Evolutionary conservation across 2,888 invertebrate genomes (phyloP).

Genomic region (Gymnocheta viridis): DNA sequence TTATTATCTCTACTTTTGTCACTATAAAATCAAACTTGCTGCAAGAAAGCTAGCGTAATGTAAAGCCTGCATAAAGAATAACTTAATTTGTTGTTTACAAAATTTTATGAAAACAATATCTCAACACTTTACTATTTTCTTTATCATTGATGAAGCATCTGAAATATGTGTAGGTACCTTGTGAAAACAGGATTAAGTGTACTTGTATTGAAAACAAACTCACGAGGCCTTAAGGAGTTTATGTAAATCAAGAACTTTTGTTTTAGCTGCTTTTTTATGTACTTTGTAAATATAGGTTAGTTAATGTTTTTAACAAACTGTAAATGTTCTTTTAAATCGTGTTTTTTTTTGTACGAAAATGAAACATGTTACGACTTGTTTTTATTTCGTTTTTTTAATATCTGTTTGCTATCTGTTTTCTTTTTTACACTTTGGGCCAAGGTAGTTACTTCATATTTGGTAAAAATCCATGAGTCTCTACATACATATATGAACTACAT

Average conservation of each 20-base stretch:
- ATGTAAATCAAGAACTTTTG: constrained; percentile 43
- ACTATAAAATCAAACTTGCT: too few relatives aligned
- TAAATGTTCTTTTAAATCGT: constrained; percentile 62
- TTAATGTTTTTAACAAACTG: constrained; percentile 62
- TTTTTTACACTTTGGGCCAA: constrained; percentile 10
- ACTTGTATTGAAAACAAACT: neutral
- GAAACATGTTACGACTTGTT: constrained; percentile 51
- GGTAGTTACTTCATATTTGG: constrained; percentile 26
- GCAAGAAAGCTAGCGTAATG: too few relatives aligned
- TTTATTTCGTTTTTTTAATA: neutral
- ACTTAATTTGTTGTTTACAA: too few relatives aligned
- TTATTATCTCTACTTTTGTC: too few relatives aligned
- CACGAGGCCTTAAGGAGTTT: constrained; percentile 36
- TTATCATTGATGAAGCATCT: too few relatives aligned
- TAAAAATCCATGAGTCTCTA: too few relatives aligned
- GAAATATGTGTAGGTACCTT: too few relatives aligned
- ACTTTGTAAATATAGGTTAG: constrained; percentile 65
- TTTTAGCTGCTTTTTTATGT: neutral
- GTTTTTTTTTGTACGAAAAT: constrained; percentile 14
- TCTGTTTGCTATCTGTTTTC: neutral
- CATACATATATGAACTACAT: constrained; percentile 43
- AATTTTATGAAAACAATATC: too few relatives aligned
- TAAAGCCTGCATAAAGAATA: too few relatives aligned
- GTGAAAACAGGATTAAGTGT: neutral
- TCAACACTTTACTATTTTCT: too few relatives aligned